A percentile compares a stretch with the other conserved stretches of the same genome.
phyloP scores from a whole-genome alignment of 1,140 invertebrate genomes.

The Diploscapter pachys region DNA sequence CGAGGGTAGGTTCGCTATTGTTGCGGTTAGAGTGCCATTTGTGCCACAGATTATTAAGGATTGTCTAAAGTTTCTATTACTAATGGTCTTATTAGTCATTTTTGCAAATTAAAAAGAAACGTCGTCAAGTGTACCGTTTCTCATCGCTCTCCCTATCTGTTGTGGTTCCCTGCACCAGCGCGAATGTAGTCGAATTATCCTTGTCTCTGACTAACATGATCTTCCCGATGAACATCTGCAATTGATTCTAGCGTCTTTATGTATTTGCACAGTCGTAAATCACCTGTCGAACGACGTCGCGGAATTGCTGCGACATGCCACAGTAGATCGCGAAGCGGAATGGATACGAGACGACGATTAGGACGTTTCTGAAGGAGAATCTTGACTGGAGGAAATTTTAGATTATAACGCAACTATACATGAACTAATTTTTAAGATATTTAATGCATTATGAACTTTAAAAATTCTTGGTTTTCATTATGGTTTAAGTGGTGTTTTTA shows the following conservation, averaged over 20 bases:
- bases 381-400: background rate
- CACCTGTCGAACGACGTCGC: constrained; percentile 48
- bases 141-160: constrained; percentile 24
- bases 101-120: background rate
- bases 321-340: constrained; percentile 57
- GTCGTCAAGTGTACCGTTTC: constrained; percentile 9
- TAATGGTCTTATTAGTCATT: background rate
- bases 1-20: no score
- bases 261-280: background rate
- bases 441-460: constrained; percentile 11
- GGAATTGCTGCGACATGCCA: constrained; percentile 54
- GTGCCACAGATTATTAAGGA: no score
- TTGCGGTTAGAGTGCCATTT: no score
- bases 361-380: constrained; percentile 47
- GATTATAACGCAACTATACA: background rate
- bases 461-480: constrained; percentile 2
- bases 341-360: constrained; percentile 53
- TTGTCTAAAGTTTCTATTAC: no score
- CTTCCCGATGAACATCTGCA: constrained; percentile 30
- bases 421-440: constrained; percentile 1
- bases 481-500: no score
- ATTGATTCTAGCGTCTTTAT: background rate
- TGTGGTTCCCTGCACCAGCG: constrained; percentile 14
- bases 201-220: constrained; percentile 25
- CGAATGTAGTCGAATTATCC: constrained; percentile 26